Evolutionary conservation across 53 echinoderm and acorn worm species (phyloP).

Genomic region (Astropecten irregularis): DNA sequence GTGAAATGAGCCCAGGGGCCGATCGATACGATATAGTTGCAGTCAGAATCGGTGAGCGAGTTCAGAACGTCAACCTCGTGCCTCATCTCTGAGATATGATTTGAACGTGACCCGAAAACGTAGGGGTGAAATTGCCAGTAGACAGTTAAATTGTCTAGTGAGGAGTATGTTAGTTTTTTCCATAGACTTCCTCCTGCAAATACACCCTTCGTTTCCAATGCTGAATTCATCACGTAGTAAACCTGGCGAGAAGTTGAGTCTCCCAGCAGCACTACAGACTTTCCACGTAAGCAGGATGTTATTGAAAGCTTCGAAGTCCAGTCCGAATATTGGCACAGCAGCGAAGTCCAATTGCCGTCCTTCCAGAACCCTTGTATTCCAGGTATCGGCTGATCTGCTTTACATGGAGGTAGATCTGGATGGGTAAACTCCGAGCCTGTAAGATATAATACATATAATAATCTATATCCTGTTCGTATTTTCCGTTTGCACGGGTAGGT

Average conservation of each 20-base stretch:
- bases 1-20: slow-evolving; percentile 60
- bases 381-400: too few species aligned
- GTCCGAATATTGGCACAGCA: too few species aligned
- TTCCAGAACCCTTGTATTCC: too few species aligned
- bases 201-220: not conserved
- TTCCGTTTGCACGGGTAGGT: not conserved
- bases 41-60: slow-evolving; percentile 13
- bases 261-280: too few species aligned
- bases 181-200: not conserved
- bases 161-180: not conserved
- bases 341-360: too few species aligned
- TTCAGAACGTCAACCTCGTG: slow-evolving; percentile 41
- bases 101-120: not conserved
- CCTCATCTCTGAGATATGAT: not conserved
- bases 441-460: too few species aligned
- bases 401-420: not conserved
- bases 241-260: not conserved
- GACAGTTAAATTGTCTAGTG: slow-evolving; percentile 32
- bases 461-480: not conserved
- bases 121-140: slow-evolving; percentile 62
- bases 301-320: too few species aligned
- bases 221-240: not conserved
- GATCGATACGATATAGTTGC: slow-evolving; percentile 42
- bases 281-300: too few species aligned
- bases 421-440: not conserved